Percentiles rank a stretch among this genome's conserved stretches.
These are phyloP conservation scores for Rhyacophila evoluta DNA, from an alignment of 2,888 invertebrate species.

Conservation along the genomic window DNA sequence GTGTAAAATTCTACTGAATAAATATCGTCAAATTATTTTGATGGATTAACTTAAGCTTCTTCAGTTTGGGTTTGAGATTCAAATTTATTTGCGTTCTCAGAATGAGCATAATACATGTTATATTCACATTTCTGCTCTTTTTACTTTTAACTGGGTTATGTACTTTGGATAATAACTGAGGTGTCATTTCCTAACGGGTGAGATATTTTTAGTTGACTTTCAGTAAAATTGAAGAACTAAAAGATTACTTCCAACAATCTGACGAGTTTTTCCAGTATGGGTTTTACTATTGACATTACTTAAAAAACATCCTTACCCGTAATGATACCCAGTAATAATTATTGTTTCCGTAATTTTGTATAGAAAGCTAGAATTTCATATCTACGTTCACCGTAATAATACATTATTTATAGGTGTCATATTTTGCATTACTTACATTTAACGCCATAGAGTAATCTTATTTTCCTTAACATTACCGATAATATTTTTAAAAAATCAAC, in stretches of 20 bases:
- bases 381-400: not conserved
- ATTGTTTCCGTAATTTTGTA: conserved; percentile 12
- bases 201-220: too few species aligned
- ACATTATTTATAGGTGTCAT: conserved; percentile 1
- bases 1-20: not conserved
- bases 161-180: too few species aligned
- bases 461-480: not conserved
- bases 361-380: conserved; percentile 21
- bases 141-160: too few species aligned
- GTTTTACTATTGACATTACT: not conserved
- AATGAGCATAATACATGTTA: too few species aligned
- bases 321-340: conserved; percentile 6
- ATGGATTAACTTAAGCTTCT: too few species aligned
- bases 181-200: too few species aligned
- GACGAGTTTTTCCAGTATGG: not conserved
- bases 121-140: too few species aligned
- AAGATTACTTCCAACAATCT: too few species aligned
- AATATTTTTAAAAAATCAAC: conserved; percentile 13
- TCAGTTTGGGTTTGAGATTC: too few species aligned
- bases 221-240: too few species aligned
- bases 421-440: not conserved
- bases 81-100: too few species aligned
- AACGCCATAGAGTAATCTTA: not conserved
- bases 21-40: too few species aligned
- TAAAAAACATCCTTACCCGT: not conserved